Evolutionary conservation across 1,140 invertebrate species (phyloP), one percentile per base, ranked within the genome.

Genomic region (Pseudomyrmex cubaensis): DNA sequence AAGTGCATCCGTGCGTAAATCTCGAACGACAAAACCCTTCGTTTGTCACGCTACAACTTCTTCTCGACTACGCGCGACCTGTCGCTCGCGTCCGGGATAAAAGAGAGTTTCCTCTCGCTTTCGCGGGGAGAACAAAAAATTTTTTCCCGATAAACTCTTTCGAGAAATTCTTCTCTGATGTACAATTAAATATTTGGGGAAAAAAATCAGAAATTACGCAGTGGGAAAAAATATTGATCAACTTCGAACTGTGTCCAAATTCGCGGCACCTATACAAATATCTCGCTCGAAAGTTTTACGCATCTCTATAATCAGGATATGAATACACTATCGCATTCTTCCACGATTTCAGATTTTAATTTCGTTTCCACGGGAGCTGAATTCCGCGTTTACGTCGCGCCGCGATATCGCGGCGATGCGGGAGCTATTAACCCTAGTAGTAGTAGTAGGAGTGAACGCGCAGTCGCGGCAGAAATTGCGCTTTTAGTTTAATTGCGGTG

Each of bases 1-100:
- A 83, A 89, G 87, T 87, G 92, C 92, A 93, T 93, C 90, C 93
- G 92, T 93, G 93, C 92, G 92, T 93, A 93, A 92, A 93, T 92
- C 77, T 86, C 76, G 35, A 74, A 84, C 64, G 82, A 84, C 67
- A 75, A 86, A 78, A 70, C 52, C 54, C 20, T 78, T 70, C 54
- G 20, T 78, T 22, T 52, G 76, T 78, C 76, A 70, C 63, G 75
- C 75, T 64, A 57, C 35, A 17, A 59, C 64, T 78, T 35, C 35
- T 78, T 69, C 64, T 69, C 64, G 52, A 20, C 20, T 46, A 10
- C 12, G 57, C 35, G 52, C 20, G 63, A 64, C 66, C 46, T 17
- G 20, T 69, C 50, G 13, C n/a, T 70, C 56, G 66, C 54, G 35
- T 35, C 35, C 35, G 35, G 35, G 35, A 35, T 35, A 12, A 56